Evolutionary conservation across 1,140 invertebrate genomes (phyloP).

Genomic region (Lordiphosa mommai): DNA sequence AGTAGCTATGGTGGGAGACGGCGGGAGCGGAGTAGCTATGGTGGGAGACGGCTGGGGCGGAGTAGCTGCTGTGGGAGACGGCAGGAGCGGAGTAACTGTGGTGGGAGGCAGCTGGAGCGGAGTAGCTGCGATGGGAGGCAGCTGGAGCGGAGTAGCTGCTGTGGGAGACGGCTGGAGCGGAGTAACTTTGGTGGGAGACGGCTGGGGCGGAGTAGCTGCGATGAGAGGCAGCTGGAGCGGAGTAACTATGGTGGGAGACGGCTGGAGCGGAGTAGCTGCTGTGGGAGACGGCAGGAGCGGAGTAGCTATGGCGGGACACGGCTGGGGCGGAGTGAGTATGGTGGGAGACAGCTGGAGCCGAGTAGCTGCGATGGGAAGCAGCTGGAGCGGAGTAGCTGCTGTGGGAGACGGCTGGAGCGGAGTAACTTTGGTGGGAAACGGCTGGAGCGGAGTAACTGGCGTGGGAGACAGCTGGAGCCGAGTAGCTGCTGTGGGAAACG

Average conservation of each 20-base stretch:
- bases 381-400: conserved; percentile 1
- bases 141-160: conserved; percentile 23
- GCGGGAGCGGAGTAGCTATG: conserved; percentile 8
- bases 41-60: conserved; percentile 8
- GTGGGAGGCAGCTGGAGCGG: too few relatives aligned
- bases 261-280: background rate
- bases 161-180: conserved; percentile 3
- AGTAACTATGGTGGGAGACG: background rate
- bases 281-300: too few relatives aligned
- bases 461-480: too few relatives aligned
- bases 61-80: conserved; percentile 19
- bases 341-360: too few relatives aligned
- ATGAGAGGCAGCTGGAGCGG: too few relatives aligned
- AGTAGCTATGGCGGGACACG: too few relatives aligned
- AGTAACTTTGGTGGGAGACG: background rate
- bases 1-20: background rate
- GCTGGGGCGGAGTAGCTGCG: background rate
- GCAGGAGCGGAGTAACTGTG: conserved; percentile 14
- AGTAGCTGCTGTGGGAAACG: too few relatives aligned
- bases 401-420: background rate
- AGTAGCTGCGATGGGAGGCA: background rate
- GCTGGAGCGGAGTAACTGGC: background rate
- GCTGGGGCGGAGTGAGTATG: too few relatives aligned
- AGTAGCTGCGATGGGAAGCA: conserved; percentile 16
- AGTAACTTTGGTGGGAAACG: background rate